Percentiles rank a stretch among this genome's conserved stretches.
Evolutionary conservation across 2,113 vertebrate species (phyloP).

Genomic region (Trachemys scripta): DNA sequence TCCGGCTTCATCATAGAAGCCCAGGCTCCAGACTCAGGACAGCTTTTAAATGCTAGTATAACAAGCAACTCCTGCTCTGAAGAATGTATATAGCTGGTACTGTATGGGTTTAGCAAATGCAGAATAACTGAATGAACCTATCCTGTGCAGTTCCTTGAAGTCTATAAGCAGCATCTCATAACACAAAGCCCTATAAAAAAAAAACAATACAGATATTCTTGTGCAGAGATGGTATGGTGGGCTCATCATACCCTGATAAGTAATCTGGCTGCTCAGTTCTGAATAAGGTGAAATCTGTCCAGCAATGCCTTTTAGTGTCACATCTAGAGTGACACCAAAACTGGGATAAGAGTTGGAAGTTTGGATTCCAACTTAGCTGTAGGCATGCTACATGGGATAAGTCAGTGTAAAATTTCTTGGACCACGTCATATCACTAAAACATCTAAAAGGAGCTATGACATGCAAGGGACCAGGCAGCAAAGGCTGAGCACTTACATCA

Average conservation of each 20-base stretch:
- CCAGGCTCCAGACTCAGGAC: rapidly evolving
- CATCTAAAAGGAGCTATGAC: neutral
- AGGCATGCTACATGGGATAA: neutral
- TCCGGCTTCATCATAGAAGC: neutral
- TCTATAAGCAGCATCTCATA: neutral
- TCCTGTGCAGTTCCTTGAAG: neutral
- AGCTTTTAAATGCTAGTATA: neutral
- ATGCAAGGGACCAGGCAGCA: neutral
- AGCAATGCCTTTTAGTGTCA: rapidly evolving
- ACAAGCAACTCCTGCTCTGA: neutral
- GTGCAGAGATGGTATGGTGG: neutral
- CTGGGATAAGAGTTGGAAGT: conserved; percentile 45
- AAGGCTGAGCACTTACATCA: neutral
- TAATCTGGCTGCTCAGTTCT: conserved; percentile 10
- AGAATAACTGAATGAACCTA: neutral
- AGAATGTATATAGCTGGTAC: neutral
- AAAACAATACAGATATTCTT: neutral
- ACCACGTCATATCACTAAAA: neutral
- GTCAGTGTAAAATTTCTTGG: conserved; percentile 14
- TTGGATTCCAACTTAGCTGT: neutral
- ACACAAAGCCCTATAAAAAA: neutral
- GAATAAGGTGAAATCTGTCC: neutral
- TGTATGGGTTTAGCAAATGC: neutral
- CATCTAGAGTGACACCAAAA: neutral
- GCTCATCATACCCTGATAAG: conserved; percentile 13